Conservation (phyloP, 2,888 invertebrate genomes). For the Hemicrepidius hirtus region DNA sequence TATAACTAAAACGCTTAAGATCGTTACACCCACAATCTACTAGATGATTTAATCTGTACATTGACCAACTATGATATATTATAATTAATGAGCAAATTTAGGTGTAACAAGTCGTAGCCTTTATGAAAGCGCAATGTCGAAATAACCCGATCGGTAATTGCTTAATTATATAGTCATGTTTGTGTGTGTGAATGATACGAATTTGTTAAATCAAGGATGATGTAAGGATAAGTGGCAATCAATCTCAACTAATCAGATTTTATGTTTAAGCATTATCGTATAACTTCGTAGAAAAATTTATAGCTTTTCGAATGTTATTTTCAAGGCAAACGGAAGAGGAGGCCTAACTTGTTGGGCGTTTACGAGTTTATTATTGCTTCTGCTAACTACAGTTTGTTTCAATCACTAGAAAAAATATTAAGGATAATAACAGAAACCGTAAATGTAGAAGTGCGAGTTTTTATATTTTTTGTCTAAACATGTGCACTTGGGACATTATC, state of each 20-base stretch:
- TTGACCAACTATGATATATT: constrained; percentile 61
- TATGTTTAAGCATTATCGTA: not conserved
- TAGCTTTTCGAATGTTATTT: too few relatives aligned
- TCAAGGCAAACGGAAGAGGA: too few relatives aligned
- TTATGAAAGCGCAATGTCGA: constrained; percentile 57
- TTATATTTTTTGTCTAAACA: too few relatives aligned
- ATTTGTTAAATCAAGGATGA: constrained; percentile 29
- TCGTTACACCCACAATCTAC: constrained; percentile 58
- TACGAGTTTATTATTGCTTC: too few relatives aligned
- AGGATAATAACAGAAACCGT: too few relatives aligned
- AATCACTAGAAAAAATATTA: too few relatives aligned
- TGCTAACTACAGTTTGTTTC: too few relatives aligned
- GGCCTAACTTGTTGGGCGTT: too few relatives aligned
- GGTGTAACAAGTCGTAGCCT: constrained; percentile 57
- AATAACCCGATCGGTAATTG: constrained; percentile 57
- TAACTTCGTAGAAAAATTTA: not conserved
- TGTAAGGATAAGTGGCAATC: constrained; percentile 33
- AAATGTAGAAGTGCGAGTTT: too few relatives aligned
- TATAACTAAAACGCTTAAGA: constrained; percentile 50
- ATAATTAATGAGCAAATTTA: constrained; percentile 61
- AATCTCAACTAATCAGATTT: constrained; percentile 34
- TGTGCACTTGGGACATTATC: too few relatives aligned
- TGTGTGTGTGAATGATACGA: constrained; percentile 15
- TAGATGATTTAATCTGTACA: constrained; percentile 61
- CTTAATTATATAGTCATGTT: constrained; percentile 56